Conservation (phyloP, 2,888 invertebrate genomes). For the Chrysotoxum bicinctum region DNA sequence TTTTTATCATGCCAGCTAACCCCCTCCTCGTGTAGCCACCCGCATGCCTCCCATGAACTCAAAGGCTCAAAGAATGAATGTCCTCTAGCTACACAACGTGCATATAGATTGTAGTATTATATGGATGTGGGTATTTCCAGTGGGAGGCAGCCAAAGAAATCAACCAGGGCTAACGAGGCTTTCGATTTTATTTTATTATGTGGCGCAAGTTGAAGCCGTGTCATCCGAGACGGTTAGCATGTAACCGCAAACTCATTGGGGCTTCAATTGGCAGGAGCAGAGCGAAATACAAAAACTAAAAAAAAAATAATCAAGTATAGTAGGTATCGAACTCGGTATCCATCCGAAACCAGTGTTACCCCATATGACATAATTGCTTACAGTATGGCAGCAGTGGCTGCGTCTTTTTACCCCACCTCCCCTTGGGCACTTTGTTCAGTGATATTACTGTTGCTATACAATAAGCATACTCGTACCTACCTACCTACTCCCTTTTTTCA, state of each 20-base stretch:
- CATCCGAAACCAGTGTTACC: conserved; percentile 63
- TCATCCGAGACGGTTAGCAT: conserved; percentile 63
- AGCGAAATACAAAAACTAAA: background rate
- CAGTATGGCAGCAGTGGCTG: conserved; percentile 40
- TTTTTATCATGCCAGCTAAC: background rate
- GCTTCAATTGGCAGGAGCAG: background rate
- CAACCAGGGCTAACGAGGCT: conserved; percentile 12
- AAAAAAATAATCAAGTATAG: conserved; percentile 8
- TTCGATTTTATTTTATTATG: conserved; percentile 34
- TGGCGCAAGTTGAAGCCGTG: conserved; percentile 52
- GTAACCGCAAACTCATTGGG: conserved; percentile 53
- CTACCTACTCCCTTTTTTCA: conserved; percentile 30
- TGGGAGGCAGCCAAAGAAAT: conserved; percentile 56
- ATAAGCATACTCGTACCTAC: background rate
- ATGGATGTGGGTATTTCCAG: conserved; percentile 27
- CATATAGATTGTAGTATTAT: too few relatives aligned
- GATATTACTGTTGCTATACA: conserved; percentile 35
- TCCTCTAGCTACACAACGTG: background rate
- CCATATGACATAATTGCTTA: conserved; percentile 67
- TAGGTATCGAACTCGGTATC: conserved; percentile 53
- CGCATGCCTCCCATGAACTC: background rate
- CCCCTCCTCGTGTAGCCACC: too few relatives aligned
- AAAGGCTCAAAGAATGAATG: background rate
- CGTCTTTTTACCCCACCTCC: conserved; percentile 23
- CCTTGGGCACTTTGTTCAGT: conserved; percentile 16